Conservation (phyloP, 2,797 vertebrate genomes). For the Phoxinus dragarum region DNA sequence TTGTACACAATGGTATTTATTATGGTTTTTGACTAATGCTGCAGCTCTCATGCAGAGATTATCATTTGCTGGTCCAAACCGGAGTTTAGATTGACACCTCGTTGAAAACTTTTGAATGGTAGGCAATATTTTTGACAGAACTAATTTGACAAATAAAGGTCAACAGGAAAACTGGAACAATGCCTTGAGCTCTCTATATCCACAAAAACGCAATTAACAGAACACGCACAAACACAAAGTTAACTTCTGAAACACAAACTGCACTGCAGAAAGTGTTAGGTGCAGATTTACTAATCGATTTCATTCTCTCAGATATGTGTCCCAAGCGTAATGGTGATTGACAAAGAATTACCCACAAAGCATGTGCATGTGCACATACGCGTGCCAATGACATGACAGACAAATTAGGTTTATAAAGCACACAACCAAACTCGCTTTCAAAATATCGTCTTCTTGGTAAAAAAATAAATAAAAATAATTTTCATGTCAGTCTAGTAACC, state of each 20-base stretch:
- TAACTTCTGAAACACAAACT: neutral
- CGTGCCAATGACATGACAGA: neutral
- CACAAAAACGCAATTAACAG: neutral
- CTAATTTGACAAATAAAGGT: neutral
- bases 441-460: neutral
- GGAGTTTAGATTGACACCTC: neutral
- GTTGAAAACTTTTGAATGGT: neutral
- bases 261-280: neutral
- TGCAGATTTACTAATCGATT: neutral
- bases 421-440: neutral
- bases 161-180: neutral
- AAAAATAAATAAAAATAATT: too few relatives aligned
- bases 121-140: neutral
- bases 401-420: neutral
- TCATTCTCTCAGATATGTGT: neutral
- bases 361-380: too few relatives aligned
- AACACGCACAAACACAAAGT: neutral
- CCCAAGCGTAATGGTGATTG: neutral
- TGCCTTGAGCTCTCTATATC: neutral
- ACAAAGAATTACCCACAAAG: neutral
- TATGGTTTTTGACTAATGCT: neutral
- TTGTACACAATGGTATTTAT: neutral
- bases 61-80: neutral
- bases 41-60: neutral
- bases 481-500: neutral